Evolutionary conservation across 2,113 vertebrate species (phyloP).

Genomic region (Spea bombifrons): DNA sequence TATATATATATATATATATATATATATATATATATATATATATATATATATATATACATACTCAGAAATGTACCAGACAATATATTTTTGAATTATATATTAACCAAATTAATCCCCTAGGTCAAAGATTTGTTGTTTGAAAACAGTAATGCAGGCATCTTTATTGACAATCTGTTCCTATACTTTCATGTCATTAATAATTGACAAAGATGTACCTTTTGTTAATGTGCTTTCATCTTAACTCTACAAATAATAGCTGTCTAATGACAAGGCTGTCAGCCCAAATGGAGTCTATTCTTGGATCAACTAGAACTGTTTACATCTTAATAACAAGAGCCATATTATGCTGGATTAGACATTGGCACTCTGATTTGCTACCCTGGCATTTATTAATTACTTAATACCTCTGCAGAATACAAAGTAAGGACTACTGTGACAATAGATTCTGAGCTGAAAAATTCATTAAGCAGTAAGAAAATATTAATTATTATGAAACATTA

Average conservation of each 20-base stretch:
- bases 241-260: constrained; percentile 36
- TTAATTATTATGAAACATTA: not conserved
- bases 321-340: constrained; percentile 42
- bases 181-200: constrained; percentile 42
- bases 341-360: constrained; percentile 4
- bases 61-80: no score
- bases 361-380: constrained; percentile 12
- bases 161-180: constrained; percentile 33
- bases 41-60: no score
- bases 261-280: constrained; percentile 36
- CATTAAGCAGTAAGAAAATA: constrained; percentile 1
- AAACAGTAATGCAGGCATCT: constrained; percentile 21
- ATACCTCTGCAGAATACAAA: constrained; percentile 3
- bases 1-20: no score
- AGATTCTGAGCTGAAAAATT: constrained; percentile 16
- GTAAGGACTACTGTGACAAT: constrained; percentile 25
- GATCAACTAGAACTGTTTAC: constrained; percentile 34
- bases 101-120: no score
- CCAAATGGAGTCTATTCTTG: constrained; percentile 41
- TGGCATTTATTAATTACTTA: constrained; percentile 35
- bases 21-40: no score
- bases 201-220: constrained; percentile 39
- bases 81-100: no score
- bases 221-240: constrained; percentile 41
- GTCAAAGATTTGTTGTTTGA: not conserved